Evolutionary conservation across 2,888 invertebrate species (phyloP).

Genomic region (Andrena flavipes): DNA sequence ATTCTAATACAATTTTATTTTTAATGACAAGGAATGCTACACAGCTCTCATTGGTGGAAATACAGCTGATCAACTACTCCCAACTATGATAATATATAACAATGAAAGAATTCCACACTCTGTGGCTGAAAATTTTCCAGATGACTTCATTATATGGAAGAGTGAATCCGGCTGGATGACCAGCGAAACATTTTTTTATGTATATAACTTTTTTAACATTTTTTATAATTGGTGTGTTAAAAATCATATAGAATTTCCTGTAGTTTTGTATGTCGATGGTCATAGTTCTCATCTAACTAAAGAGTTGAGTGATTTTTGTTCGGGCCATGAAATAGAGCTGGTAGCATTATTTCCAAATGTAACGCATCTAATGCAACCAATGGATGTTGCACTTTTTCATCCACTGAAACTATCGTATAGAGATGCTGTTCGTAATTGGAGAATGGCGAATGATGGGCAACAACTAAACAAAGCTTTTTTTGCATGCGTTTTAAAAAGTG

Average conservation of each 20-base stretch:
- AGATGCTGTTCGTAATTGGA: background rate
- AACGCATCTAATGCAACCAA: background rate
- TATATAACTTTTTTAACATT: background rate
- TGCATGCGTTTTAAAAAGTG: background rate
- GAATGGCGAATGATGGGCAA: background rate
- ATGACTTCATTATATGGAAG: background rate
- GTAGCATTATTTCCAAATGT: background rate
- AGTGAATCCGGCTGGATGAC: background rate
- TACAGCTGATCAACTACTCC: background rate
- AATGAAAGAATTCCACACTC: background rate
- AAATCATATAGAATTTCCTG: background rate
- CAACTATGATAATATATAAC: background rate
- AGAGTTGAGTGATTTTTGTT: background rate
- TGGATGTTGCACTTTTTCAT: slow-evolving; percentile 2
- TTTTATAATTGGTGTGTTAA: background rate
- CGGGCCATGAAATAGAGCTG: background rate
- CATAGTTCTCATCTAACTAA: background rate
- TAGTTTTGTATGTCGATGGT: background rate
- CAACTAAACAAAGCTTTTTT: background rate
- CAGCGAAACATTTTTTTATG: background rate
- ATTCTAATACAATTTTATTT: too few species aligned
- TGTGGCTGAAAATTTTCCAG: background rate
- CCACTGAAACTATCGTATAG: background rate
- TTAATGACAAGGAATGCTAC: background rate
- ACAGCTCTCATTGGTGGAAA: background rate